phyloP scores from a whole-genome alignment of 2,797 vertebrate species.

The Bothrops alternatus region DNA sequence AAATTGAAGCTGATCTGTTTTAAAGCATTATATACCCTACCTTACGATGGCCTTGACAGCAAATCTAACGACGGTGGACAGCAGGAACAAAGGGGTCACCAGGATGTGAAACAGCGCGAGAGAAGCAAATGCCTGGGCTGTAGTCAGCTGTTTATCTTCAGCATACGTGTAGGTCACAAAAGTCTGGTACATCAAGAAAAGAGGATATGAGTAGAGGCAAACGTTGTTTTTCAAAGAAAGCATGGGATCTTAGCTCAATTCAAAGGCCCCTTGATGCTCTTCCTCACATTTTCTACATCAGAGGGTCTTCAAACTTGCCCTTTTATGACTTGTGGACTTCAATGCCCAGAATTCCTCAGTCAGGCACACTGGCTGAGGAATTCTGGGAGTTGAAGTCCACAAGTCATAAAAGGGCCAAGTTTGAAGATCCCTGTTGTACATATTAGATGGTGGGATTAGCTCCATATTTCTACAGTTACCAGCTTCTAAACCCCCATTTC shows the following conservation, averaged over 20 bases:
- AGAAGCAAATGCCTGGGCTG: constrained; percentile 88
- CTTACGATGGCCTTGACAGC: constrained; percentile 95
- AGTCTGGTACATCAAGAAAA: constrained; percentile 72
- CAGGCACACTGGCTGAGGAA: too few species aligned
- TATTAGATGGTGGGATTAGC: neutral
- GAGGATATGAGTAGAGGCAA: constrained; percentile 2
- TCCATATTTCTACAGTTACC: neutral
- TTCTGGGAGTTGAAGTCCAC: too few species aligned
- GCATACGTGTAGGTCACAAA: constrained; percentile 83
- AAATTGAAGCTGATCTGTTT: neutral
- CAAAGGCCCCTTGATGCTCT: neutral
- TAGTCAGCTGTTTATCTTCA: constrained; percentile 64
- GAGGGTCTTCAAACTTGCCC: too few species aligned
- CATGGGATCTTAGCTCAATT: neutral
- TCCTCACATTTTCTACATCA: neutral
- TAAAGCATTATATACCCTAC: constrained; percentile 62
- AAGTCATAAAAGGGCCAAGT: too few species aligned
- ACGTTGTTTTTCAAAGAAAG: neutral
- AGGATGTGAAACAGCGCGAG: constrained; percentile 94
- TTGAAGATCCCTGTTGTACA: too few species aligned
- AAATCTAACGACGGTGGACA: constrained; percentile 94
- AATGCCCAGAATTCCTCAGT: too few species aligned
- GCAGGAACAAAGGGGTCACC: constrained; percentile 92
- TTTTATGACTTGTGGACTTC: too few species aligned
- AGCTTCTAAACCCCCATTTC: neutral